These are phyloP conservation scores for Paralichthys olivaceus DNA, from an alignment of 2,113 vertebrate species.

Conservation along the genomic window DNA sequence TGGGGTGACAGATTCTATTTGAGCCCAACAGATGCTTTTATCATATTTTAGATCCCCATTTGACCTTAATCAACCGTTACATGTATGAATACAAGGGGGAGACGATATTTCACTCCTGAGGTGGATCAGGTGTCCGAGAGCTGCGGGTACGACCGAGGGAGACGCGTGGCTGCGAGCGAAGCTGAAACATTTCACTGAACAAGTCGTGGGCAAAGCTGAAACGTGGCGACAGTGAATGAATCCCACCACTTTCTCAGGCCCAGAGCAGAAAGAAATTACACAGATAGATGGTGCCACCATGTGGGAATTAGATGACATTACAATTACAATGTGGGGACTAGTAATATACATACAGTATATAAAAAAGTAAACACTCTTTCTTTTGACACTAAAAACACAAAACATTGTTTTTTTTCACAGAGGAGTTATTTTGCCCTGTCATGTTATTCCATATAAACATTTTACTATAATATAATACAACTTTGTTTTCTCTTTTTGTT, in stretches of 20 bases:
- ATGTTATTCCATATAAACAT: no score
- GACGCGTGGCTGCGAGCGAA: not conserved
- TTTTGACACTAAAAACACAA: not conserved
- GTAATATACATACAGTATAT: not conserved
- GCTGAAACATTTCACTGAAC: constrained; percentile 10
- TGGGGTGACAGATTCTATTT: constrained; percentile 58
- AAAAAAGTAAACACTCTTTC: not conserved
- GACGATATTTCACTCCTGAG: constrained; percentile 50
- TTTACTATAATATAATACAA: no score
- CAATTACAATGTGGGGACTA: not conserved
- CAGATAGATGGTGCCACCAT: constrained; percentile 53
- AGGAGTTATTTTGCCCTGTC: no score
- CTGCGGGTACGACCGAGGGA: not conserved
- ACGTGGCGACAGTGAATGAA: not conserved
- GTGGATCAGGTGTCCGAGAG: constrained; percentile 33
- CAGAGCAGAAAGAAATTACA: not conserved
- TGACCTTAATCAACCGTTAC: constrained; percentile 70
- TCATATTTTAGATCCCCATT: constrained; percentile 64
- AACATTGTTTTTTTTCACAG: not conserved
- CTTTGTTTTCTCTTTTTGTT: no score
- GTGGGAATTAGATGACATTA: constrained; percentile 39
- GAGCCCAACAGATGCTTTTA: constrained; percentile 67
- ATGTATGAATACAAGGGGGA: constrained; percentile 57
- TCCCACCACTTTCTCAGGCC: not conserved
- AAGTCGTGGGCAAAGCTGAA: no score